A percentile compares a stretch with the other conserved stretches of the same genome.
Evolutionary conservation across 1,140 invertebrate genomes (phyloP).

Genomic region (Meloidogyne exigua): DNA sequence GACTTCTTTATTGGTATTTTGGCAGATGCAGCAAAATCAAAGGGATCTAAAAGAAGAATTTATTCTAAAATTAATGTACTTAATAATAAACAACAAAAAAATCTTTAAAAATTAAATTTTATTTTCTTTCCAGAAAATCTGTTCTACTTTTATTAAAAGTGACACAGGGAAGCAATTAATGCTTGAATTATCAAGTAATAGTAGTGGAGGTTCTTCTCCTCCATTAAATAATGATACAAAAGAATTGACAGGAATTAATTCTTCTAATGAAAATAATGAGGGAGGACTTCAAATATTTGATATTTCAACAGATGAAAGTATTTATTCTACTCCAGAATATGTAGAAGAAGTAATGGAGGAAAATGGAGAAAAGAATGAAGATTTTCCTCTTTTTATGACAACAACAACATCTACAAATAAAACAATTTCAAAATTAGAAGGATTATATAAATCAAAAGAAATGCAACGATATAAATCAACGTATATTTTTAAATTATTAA

Average conservation of each 20-base stretch:
- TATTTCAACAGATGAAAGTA: conserved; percentile 9
- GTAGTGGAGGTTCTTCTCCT: conserved; percentile 4
- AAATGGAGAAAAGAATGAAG: not conserved
- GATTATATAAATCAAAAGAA: not conserved
- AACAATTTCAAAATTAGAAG: not conserved
- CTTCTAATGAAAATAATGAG: conserved; percentile 8
- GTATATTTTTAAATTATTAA: not conserved
- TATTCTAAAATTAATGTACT: not conserved
- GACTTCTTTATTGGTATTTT: conserved; percentile 90
- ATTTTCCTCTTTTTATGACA: not conserved
- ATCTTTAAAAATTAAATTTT: too few relatives aligned
- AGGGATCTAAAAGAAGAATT: conserved; percentile 60
- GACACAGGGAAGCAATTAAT: conserved; percentile 28
- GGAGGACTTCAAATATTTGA: not conserved
- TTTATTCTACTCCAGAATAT: not conserved
- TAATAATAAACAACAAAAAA: not conserved
- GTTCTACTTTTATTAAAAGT: conserved; percentile 50
- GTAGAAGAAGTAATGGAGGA: not conserved
- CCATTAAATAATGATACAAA: conserved; percentile 1
- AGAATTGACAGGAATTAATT: not conserved
- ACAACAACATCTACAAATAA: not conserved
- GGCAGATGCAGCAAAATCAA: conserved; percentile 79
- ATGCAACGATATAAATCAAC: conserved; percentile 25
- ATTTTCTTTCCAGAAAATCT: conserved; percentile 65
- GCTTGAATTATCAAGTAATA: conserved; percentile 5